Evolutionary conservation across 2,888 invertebrate species (phyloP).

Genomic region (Endotricha flammealis): DNA sequence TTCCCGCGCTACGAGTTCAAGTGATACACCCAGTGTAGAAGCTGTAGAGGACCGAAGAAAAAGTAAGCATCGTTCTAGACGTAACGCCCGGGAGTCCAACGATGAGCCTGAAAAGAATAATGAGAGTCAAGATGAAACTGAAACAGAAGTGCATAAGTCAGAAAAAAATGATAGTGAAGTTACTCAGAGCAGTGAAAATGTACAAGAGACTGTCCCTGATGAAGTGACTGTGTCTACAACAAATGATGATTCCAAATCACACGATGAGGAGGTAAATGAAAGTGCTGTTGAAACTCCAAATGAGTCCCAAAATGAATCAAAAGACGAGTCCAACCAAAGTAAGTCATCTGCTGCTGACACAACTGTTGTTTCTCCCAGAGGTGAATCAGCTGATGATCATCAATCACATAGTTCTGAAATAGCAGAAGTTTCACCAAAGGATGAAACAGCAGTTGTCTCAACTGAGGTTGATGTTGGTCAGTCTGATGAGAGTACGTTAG

Average conservation of each 20-base stretch:
- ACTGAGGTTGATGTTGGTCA: constrained; percentile 26
- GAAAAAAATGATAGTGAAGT: constrained; percentile 33
- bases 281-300: constrained; percentile 22
- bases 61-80: constrained; percentile 55
- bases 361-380: constrained; percentile 41
- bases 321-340: constrained; percentile 16
- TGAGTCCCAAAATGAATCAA: constrained; percentile 21
- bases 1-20: constrained; percentile 68
- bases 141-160: constrained; percentile 31
- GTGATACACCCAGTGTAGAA: constrained; percentile 65
- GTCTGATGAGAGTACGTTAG: constrained; percentile 17
- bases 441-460: constrained; percentile 40
- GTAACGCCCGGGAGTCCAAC: constrained; percentile 49
- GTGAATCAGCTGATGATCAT: constrained; percentile 30
- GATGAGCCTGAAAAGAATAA: constrained; percentile 51
- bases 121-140: constrained; percentile 49
- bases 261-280: constrained; percentile 23
- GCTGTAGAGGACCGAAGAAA: constrained; percentile 66
- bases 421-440: constrained; percentile 51
- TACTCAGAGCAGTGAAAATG: constrained; percentile 33
- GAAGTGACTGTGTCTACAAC: constrained; percentile 50
- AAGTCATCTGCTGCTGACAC: constrained; percentile 33
- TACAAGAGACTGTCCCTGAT: constrained; percentile 23
- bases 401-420: constrained; percentile 44
- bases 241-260: constrained; percentile 39